Evolutionary conservation across 2,888 invertebrate species (phyloP).

Genomic region (Gari tellinella): DNA sequence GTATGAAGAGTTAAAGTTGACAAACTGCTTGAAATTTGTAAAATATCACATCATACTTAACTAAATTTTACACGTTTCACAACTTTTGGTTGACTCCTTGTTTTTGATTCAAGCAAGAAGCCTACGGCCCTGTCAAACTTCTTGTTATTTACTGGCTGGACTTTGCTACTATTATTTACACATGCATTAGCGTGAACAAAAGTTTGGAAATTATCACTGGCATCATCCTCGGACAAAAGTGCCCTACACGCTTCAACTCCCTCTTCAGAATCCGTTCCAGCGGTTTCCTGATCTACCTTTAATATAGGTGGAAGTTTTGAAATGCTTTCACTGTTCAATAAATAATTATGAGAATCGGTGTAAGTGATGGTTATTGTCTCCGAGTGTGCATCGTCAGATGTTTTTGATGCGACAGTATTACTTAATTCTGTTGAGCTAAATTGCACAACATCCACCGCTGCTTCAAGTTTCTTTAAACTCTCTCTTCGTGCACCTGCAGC

Average conservation of each 20-base stretch:
- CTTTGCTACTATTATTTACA: constrained; percentile 26
- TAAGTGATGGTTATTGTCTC: neutral
- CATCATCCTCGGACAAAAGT: neutral
- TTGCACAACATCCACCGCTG: constrained; percentile 41
- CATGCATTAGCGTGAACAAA: constrained; percentile 8
- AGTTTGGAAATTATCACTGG: constrained; percentile 11
- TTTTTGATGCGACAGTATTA: constrained; percentile 1
- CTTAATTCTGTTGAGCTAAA: constrained; percentile 21
- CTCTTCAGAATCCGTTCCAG: no score
- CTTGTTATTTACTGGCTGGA: constrained; percentile 42
- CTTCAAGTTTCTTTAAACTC: constrained; percentile 29
- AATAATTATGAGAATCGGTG: neutral
- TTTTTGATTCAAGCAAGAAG: constrained; percentile 50
- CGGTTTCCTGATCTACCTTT: no score
- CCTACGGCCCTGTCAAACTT: constrained; percentile 50
- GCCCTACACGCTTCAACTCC: no score
- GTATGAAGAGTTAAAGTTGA: no score
- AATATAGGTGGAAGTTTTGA: no score
- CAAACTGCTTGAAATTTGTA: no score
- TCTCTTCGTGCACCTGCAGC: neutral
- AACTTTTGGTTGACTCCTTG: constrained; percentile 16
- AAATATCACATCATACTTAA: neutral
- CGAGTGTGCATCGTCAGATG: neutral
- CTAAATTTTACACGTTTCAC: constrained; percentile 58
- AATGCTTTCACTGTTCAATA: no score